A percentile compares a stretch with the other conserved stretches of the same genome.
Evolutionary conservation across 2,888 invertebrate genomes (phyloP).

Genomic region (Drosophila neonasuta): DNA sequence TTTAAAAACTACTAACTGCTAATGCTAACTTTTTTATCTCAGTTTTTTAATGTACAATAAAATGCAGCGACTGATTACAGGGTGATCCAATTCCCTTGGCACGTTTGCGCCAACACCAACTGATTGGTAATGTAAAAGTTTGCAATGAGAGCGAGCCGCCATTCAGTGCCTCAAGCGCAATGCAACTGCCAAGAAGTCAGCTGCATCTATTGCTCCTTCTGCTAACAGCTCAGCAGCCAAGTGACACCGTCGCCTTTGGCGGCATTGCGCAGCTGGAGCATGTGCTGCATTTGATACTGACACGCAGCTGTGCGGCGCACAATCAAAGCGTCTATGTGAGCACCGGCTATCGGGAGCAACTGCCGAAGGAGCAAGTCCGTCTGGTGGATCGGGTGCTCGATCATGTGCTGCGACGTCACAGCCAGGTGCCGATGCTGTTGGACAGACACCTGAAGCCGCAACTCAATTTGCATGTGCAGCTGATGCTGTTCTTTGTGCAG

Average conservation of each 20-base stretch:
- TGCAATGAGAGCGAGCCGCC: background rate
- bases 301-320: conserved; percentile 17
- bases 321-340: conserved; percentile 42
- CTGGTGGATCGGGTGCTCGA: conserved; percentile 28
- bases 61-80: too few species aligned
- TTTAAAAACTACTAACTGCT: too few species aligned
- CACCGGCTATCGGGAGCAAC: conserved; percentile 14
- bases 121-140: background rate
- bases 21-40: too few species aligned
- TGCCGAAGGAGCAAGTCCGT: conserved; percentile 1
- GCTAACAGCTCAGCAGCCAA: background rate
- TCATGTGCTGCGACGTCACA: background rate
- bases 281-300: conserved; percentile 21
- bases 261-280: conserved; percentile 2
- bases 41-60: too few species aligned
- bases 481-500: conserved; percentile 50
- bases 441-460: conserved; percentile 2
- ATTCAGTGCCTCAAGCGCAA: background rate
- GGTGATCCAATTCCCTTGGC: too few species aligned
- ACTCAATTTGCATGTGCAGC: background rate
- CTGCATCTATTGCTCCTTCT: background rate
- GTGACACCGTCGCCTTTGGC: background rate
- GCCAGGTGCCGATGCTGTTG: conserved; percentile 36
- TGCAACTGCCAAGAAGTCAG: background rate
- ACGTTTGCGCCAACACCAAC: too few species aligned